Evolutionary conservation across 2,888 invertebrate species (phyloP).

Genomic region (Netelia fuscicornis): DNA sequence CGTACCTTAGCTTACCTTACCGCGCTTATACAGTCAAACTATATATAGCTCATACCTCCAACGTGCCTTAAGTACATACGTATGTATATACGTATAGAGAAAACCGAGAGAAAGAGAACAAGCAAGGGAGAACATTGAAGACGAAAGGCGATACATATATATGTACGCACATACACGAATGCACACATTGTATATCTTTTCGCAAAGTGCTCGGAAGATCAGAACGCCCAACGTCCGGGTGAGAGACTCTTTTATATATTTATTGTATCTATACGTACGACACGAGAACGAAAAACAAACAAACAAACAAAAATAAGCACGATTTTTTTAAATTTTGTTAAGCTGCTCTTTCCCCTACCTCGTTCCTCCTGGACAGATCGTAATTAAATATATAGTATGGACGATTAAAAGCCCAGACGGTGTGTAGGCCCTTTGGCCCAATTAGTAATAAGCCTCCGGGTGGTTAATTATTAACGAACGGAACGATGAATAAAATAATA

Average conservation of each 20-base stretch:
- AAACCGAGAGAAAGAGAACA: conserved; percentile 33
- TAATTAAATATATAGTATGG: conserved; percentile 68
- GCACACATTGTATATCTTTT: conserved; percentile 50
- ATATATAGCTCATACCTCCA: conserved; percentile 50
- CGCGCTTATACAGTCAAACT: conserved; percentile 48
- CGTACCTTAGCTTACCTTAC: conserved; percentile 82
- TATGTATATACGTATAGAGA: conserved; percentile 20
- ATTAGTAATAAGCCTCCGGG: conserved; percentile 69
- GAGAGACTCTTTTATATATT: conserved; percentile 61
- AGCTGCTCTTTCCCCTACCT: neutral
- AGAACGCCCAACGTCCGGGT: conserved; percentile 64
- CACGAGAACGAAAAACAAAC: conserved; percentile 30
- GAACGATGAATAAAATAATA: conserved; percentile 47
- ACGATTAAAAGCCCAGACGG: conserved; percentile 42
- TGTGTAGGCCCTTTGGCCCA: conserved; percentile 63
- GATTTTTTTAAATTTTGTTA: neutral
- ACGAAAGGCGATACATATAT: conserved; percentile 43
- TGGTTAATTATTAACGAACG: conserved; percentile 68
- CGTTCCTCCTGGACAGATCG: conserved; percentile 50
- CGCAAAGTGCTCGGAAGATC: conserved; percentile 59
- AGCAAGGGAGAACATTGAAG: conserved; percentile 52
- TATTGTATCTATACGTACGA: conserved; percentile 60
- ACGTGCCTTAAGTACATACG: conserved; percentile 34
- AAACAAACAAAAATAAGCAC: neutral
- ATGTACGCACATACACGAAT: conserved; percentile 3